phyloP scores from a whole-genome alignment of 2,113 vertebrate species.

The Oxyruncus cristatus region DNA sequence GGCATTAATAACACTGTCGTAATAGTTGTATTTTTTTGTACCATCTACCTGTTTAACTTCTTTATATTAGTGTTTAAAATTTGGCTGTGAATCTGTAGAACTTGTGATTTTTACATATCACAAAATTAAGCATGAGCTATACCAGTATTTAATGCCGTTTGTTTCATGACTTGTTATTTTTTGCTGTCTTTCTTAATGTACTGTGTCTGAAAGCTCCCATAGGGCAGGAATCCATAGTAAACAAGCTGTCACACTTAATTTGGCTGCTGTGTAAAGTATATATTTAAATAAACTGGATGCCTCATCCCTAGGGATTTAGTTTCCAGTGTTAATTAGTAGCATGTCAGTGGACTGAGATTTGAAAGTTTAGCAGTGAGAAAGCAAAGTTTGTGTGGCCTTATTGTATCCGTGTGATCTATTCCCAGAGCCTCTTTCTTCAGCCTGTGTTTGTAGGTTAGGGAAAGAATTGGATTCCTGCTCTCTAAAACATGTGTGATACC shows the following conservation, averaged over 20 bases:
- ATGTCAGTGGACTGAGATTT: neutral
- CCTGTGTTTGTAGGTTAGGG: neutral
- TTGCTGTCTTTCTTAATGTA: constrained; percentile 1
- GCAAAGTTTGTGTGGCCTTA: neutral
- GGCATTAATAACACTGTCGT: neutral
- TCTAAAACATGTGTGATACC: neutral
- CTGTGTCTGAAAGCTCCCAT: constrained; percentile 32
- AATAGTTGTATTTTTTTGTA: neutral
- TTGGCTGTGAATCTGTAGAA: neutral
- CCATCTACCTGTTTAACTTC: neutral
- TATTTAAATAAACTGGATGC: neutral
- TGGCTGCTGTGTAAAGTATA: neutral
- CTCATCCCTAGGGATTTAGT: neutral
- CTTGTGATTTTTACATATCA: neutral
- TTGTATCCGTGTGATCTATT: neutral
- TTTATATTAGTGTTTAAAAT: neutral
- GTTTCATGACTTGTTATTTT: neutral
- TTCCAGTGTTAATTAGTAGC: neutral
- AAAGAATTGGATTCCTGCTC: neutral
- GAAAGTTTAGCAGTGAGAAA: neutral
- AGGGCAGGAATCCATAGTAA: constrained; percentile 6
- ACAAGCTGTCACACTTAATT: constrained; percentile 37
- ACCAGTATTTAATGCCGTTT: neutral
- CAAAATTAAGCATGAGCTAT: neutral
- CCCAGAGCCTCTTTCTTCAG: neutral